phyloP scores from a whole-genome alignment of 2,888 invertebrate genomes.

The Eudemis profundana region DNA sequence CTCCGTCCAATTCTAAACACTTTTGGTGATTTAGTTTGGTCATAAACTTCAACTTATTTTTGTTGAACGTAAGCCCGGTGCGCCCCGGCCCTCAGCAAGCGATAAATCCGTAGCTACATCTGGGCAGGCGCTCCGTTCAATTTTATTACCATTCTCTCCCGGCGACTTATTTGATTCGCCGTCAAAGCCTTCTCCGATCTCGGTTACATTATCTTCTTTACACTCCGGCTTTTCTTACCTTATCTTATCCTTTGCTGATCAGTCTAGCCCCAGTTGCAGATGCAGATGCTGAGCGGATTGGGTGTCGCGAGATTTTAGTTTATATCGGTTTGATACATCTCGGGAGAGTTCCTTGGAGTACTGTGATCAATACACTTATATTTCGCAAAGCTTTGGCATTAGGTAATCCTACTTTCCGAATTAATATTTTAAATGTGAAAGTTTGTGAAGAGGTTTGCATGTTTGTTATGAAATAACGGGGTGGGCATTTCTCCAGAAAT shows the following conservation, averaged over 20 bases:
- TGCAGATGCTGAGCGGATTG: conserved; percentile 31
- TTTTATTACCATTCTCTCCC: conserved; percentile 83
- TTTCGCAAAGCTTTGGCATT: too few species aligned
- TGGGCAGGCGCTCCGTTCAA: conserved; percentile 81
- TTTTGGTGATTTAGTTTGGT: too few species aligned
- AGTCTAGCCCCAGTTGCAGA: conserved; percentile 32
- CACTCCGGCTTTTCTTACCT: conserved; percentile 58
- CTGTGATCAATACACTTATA: too few species aligned
- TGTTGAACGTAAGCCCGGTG: too few species aligned
- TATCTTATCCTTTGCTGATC: conserved; percentile 49
- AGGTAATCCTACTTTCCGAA: too few species aligned
- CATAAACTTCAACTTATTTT: too few species aligned
- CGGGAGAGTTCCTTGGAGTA: background rate
- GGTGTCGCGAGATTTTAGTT: conserved; percentile 4
- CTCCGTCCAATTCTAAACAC: too few species aligned
- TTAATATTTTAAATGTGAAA: too few species aligned
- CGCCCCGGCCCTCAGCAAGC: conserved; percentile 57
- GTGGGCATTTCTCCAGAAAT: too few species aligned
- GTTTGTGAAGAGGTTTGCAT: too few species aligned
- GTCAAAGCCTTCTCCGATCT: conserved; percentile 74
- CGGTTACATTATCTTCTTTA: conserved; percentile 75
- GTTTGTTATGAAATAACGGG: too few species aligned
- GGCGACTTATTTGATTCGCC: conserved; percentile 83
- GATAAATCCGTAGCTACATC: conserved; percentile 83
- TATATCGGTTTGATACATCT: background rate